A percentile compares a stretch with the other conserved stretches of the same genome.
Conservation (phyloP, 2,888 invertebrate species). For the Meliscaeva auricollis region DNA sequence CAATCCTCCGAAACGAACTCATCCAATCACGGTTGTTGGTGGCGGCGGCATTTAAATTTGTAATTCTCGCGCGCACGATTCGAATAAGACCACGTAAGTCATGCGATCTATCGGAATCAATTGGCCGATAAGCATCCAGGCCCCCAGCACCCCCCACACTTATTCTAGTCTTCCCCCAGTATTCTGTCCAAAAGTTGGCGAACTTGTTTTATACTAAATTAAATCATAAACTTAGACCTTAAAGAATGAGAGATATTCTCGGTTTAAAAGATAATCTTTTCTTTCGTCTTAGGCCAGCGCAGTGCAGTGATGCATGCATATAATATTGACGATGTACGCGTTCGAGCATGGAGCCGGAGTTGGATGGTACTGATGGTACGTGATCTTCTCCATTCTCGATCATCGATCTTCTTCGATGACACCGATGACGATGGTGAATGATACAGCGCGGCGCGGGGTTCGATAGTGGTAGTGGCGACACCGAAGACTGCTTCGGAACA, state of each 20-base stretch:
- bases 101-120: constrained; percentile 66
- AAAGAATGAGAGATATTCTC: constrained; percentile 72
- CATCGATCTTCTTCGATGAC: constrained; percentile 63
- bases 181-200: constrained; percentile 16
- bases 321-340: constrained; percentile 6
- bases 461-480: constrained; percentile 1
- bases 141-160: not conserved
- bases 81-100: constrained; percentile 63
- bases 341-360: constrained; percentile 1
- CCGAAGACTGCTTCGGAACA: constrained; percentile 45
- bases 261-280: constrained; percentile 60
- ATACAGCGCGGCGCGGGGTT: not conserved
- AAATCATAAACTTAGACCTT: constrained; percentile 76
- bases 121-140: constrained; percentile 6
- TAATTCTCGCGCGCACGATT: constrained; percentile 72
- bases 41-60: constrained; percentile 73
- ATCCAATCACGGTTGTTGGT: constrained; percentile 49
- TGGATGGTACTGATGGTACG: constrained; percentile 12
- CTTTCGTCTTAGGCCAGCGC: constrained; percentile 34
- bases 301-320: constrained; percentile 20
- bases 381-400: constrained; percentile 54
- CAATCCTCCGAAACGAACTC: constrained; percentile 31
- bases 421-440: constrained; percentile 9
- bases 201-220: constrained; percentile 72
- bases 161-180: not conserved